Evolutionary conservation across 2,888 invertebrate genomes (phyloP), one percentile per base, ranked within the genome.

Genomic region (Entomobrya proxima): DNA sequence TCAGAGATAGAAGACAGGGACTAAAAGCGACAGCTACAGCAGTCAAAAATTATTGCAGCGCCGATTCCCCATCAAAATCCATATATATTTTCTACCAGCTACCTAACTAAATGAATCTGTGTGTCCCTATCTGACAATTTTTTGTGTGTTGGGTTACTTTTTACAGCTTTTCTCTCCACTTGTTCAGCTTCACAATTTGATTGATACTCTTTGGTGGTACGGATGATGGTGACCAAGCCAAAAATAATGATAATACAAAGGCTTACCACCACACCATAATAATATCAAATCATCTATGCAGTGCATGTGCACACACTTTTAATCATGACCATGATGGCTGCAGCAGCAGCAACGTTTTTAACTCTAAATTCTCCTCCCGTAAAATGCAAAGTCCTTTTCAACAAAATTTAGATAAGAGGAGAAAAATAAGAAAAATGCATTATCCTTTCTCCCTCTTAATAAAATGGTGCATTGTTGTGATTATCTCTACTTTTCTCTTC

Each of bases 31-130:
- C 52, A 69, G 27, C 47, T 37, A 9, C 37, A 78, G 77, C 15
- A 64, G 18, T 32, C 30, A 35, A 61, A 76, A 67, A 52, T 69
- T 83, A 77, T 64, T 83, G 77, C 77, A 84, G 77, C 77, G 84
- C 83, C 77, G 84, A 84, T 84, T 77, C 69, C 76, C 76, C 77
- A 83, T 84, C 69, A 58, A 58, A 84, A 50, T 2, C 74, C 40
- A 58, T 52, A 55, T 27, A 61, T 30, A 27, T 78, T 78, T 78
- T 55, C 35, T 37, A 11, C 27, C 37, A n/a, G 30, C 30, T 24
- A 7, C 7, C 32, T 27, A 9, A 21, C n/a, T n/a, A 4, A 69
- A 69, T 9, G n/a, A 37, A 3, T 37, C 35, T 52, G n/a, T 37
- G 7, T 18, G 7, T n/a, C 32, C 37, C 1, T 24, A 11, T 27